Evolutionary conservation across 2,113 vertebrate species (phyloP).

Genomic region (Phaethornis superciliosus): DNA sequence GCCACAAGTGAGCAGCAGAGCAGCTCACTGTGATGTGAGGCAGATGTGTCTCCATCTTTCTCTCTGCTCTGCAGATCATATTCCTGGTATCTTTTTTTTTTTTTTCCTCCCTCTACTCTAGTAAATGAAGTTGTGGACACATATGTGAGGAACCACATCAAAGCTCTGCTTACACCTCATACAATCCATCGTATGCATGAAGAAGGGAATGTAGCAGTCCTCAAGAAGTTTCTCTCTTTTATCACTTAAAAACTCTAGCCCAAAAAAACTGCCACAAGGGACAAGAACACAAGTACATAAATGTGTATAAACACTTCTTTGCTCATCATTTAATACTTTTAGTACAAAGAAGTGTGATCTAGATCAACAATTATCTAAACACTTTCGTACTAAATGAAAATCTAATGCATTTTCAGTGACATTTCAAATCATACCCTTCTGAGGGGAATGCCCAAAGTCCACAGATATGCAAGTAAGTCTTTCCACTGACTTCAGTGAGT

Average conservation of each 20-base stretch:
- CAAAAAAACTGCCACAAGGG: background rate
- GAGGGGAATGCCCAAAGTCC: accelerated
- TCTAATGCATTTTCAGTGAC: background rate
- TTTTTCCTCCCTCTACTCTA: background rate
- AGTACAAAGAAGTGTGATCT: background rate
- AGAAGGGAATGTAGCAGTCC: background rate
- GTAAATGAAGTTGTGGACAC: background rate
- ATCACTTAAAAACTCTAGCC: background rate
- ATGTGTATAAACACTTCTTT: background rate
- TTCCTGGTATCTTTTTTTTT: background rate
- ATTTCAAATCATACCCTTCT: background rate
- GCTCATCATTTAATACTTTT: background rate
- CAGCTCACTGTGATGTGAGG: background rate
- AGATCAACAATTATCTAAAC: background rate
- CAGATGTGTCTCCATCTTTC: background rate
- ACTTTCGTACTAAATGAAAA: background rate
- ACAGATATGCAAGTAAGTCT: background rate
- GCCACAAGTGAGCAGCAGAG: background rate
- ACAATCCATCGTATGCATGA: background rate
- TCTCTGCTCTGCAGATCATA: background rate
- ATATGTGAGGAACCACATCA: background rate
- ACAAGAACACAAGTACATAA: background rate
- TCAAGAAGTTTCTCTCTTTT: background rate
- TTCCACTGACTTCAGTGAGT: background rate
- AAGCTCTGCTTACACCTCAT: background rate